phyloP scores from a whole-genome alignment of 2,888 invertebrate genomes.

The Aricia artaxerxes region DNA sequence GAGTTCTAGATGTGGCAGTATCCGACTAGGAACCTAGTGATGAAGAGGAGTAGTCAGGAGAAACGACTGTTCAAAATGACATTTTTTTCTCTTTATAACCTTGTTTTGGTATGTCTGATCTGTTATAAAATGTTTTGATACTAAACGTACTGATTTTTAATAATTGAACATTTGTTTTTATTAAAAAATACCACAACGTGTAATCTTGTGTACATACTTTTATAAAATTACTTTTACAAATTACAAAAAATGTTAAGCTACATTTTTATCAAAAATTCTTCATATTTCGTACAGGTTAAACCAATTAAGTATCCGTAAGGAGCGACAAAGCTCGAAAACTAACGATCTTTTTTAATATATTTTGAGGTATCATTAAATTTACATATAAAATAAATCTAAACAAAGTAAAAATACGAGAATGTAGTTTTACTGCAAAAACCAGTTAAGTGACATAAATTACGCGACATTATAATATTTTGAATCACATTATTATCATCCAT shows the following conservation, averaged over 20 bases:
- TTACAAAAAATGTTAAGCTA: slow-evolving; percentile 5
- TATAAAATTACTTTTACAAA: not conserved
- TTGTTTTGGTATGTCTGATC: not conserved
- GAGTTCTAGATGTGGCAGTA: slow-evolving; percentile 6
- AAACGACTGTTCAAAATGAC: not conserved
- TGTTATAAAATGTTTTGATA: slow-evolving; percentile 6
- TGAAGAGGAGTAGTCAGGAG: slow-evolving; percentile 5
- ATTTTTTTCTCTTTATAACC: slow-evolving; percentile 6
- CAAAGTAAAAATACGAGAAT: slow-evolving; percentile 11
- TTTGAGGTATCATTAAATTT: not conserved
- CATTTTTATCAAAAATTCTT: not conserved
- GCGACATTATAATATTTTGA: no score
- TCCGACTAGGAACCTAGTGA: not conserved
- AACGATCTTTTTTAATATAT: slow-evolving; percentile 12
- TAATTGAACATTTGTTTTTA: slow-evolving; percentile 11
- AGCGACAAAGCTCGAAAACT: not conserved
- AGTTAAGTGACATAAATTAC: slow-evolving; percentile 7
- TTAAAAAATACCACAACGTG: not conserved
- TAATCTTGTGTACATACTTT: slow-evolving; percentile 1
- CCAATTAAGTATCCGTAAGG: not conserved
- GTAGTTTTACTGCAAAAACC: slow-evolving; percentile 12
- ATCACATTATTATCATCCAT: no score
- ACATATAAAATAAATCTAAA: slow-evolving; percentile 11
- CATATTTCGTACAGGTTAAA: not conserved
- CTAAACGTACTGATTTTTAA: not conserved